Conservation (phyloP, 2,113 vertebrate genomes). For the Falcunculus frontatus region DNA sequence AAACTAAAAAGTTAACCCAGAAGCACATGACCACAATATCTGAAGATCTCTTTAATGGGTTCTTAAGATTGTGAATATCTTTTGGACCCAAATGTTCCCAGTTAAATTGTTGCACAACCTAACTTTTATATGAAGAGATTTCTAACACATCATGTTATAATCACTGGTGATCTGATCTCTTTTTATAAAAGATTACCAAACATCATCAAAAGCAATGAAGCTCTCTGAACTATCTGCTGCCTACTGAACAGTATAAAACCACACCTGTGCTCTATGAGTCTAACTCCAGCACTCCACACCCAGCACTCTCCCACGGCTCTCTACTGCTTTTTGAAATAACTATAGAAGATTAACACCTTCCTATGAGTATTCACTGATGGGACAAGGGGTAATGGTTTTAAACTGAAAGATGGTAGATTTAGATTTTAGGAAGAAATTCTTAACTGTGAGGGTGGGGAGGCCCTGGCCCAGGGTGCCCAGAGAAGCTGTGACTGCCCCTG, state of each 20-base stretch:
- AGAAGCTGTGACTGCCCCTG: background rate
- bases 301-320: background rate
- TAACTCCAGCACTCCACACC: background rate
- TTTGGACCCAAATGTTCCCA: background rate
- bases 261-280: accelerated
- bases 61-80: background rate
- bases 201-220: background rate
- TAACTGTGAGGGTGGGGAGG: accelerated
- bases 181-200: background rate
- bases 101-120: background rate
- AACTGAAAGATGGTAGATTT: background rate
- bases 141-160: background rate
- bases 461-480: background rate
- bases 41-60: background rate
- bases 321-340: background rate
- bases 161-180: background rate
- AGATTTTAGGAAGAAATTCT: background rate
- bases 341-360: background rate
- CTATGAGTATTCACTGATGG: background rate
- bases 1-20: background rate
- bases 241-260: background rate
- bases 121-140: background rate
- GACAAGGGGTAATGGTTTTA: no score
- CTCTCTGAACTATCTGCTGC: background rate
- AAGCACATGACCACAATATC: background rate